Percentiles rank a stretch among this genome's conserved stretches.
phyloP scores from a whole-genome alignment of 2,888 invertebrate genomes.

The Luffia ferchaultella region DNA sequence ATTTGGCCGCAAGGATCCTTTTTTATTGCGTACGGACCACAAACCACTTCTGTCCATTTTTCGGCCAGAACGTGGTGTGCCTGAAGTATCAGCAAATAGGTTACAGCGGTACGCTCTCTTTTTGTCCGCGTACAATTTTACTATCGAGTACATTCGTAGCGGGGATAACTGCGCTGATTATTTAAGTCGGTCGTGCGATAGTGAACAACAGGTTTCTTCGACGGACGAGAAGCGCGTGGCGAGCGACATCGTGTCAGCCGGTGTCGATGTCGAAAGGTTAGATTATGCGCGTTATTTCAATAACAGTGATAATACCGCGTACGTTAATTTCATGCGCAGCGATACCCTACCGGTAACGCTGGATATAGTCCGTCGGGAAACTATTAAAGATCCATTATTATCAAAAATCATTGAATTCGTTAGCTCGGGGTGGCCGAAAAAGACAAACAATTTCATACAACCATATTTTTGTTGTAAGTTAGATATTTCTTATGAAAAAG shows the following conservation, averaged over 20 bases:
- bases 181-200: neutral
- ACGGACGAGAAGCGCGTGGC: neutral
- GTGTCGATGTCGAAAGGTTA: too few relatives aligned
- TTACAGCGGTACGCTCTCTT: neutral
- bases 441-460: neutral
- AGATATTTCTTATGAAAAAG: neutral
- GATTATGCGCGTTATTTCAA: too few relatives aligned
- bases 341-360: neutral
- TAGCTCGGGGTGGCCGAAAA: constrained; percentile 1
- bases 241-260: neutral
- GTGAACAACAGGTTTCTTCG: constrained; percentile 2
- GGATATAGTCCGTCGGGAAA: neutral
- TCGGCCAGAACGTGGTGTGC: neutral
- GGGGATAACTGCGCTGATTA: neutral
- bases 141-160: neutral
- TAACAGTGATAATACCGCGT: neutral
- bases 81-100: too few relatives aligned
- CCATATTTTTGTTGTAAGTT: constrained; percentile 2
- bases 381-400: neutral
- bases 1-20: constrained; percentile 14
- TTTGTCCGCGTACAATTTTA: neutral
- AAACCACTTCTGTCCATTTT: constrained; percentile 4
- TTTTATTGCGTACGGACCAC: constrained; percentile 15
- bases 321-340: neutral
- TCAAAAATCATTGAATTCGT: neutral